phyloP scores from a whole-genome alignment of 2,797 vertebrate genomes.

The Threskiornis aethiopicus region DNA sequence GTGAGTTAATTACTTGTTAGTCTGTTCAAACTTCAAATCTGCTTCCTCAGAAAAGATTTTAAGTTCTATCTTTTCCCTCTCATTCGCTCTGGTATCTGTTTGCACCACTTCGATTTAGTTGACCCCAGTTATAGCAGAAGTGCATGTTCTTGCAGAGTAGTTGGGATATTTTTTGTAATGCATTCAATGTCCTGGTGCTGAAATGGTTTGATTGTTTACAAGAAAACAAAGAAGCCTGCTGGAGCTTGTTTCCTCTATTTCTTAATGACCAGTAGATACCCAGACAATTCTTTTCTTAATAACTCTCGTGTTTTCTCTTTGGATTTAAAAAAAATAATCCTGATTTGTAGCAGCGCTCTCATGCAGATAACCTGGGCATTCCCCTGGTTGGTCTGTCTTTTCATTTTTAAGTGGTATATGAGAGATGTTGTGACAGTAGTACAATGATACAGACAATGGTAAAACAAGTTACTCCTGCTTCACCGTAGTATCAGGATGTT shows the following conservation, averaged over 20 bases:
- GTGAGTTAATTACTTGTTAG: constrained; percentile 21
- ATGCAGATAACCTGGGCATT: neutral
- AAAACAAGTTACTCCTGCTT: neutral
- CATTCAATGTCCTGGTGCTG: neutral
- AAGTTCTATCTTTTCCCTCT: neutral
- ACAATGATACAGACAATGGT: neutral
- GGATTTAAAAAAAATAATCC: neutral
- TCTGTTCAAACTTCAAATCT: neutral
- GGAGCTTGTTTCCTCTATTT: neutral
- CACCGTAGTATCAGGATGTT: no score
- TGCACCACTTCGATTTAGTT: neutral
- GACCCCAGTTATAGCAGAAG: neutral
- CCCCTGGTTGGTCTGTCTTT: neutral
- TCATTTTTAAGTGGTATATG: neutral
- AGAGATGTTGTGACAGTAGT: neutral
- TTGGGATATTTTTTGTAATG: neutral
- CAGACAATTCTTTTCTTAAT: neutral
- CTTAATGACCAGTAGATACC: neutral
- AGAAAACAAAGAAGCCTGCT: neutral
- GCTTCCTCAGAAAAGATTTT: neutral
- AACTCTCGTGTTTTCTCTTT: neutral
- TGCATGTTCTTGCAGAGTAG: neutral
- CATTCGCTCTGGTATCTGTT: neutral
- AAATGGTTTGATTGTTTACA: constrained; percentile 5
- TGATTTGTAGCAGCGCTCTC: neutral